phyloP scores from a whole-genome alignment of 2,888 invertebrate species.

The Augochlorella aurata region DNA sequence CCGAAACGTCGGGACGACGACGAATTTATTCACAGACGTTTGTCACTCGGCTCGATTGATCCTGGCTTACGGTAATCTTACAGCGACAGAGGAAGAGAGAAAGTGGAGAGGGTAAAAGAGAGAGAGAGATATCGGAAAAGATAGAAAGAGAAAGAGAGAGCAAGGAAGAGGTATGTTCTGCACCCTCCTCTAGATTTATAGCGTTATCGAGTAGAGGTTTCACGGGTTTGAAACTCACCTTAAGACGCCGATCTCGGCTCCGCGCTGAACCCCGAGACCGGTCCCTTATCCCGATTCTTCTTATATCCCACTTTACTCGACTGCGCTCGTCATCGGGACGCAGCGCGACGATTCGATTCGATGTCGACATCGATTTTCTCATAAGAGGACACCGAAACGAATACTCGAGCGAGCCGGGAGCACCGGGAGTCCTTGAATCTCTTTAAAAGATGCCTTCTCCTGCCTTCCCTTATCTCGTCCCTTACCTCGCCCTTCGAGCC shows the following conservation, averaged over 20 bases:
- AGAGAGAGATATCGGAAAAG: not conserved
- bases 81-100: conserved; percentile 7
- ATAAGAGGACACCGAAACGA: conserved; percentile 47
- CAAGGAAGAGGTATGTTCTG: conserved; percentile 41
- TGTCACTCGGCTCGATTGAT: conserved; percentile 64
- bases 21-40: conserved; percentile 68
- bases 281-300: conserved; percentile 58
- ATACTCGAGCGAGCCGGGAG: conserved; percentile 30
- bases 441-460: conserved; percentile 22
- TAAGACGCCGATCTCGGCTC: conserved; percentile 49
- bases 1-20: conserved; percentile 18
- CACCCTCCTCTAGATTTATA: conserved; percentile 60
- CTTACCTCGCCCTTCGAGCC: conserved; percentile 31
- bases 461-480: conserved; percentile 37
- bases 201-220: conserved; percentile 67
- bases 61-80: conserved; percentile 62
- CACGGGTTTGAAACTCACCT: conserved; percentile 59
- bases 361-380: conserved; percentile 61
- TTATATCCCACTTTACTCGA: conserved; percentile 59
- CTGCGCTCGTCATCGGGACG: conserved; percentile 51
- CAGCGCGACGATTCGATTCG: conserved; percentile 42
- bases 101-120: not conserved
- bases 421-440: conserved; percentile 48
- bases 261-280: conserved; percentile 36
- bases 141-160: not conserved